phyloP scores from a whole-genome alignment of 2,888 invertebrate genomes.

The Heliconius hortense region DNA sequence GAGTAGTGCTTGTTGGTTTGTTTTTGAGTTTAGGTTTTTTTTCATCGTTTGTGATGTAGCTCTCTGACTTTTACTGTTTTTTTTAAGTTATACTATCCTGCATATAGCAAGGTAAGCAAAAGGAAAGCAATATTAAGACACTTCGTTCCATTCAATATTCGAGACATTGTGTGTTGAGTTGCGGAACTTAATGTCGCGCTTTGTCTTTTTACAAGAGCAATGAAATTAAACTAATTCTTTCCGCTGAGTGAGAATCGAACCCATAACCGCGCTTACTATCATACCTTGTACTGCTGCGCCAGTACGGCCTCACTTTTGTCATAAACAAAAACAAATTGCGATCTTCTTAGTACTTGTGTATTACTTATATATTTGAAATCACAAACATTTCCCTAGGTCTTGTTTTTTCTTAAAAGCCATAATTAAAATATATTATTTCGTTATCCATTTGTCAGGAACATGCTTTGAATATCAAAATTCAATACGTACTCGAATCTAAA shows the following conservation, averaged over 20 bases:
- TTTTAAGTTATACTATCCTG: too few relatives aligned
- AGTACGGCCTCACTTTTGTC: not conserved
- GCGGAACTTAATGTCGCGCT: not conserved
- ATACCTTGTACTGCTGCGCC: not conserved
- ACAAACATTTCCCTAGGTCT: too few relatives aligned
- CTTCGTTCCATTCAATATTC: not conserved
- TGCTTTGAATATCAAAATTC: conserved; percentile 21
- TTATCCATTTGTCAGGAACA: conserved; percentile 9
- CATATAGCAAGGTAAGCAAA: not conserved
- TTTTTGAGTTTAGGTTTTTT: not conserved
- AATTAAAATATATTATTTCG: not conserved
- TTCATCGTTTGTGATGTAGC: not conserved
- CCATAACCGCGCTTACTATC: not conserved
- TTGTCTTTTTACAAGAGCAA: not conserved
- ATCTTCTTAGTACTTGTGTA: too few relatives aligned
- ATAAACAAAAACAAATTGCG: too few relatives aligned
- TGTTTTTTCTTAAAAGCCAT: not conserved
- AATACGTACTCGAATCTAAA: conserved; percentile 17
- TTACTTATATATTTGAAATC: too few relatives aligned
- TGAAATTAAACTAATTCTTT: too few relatives aligned
- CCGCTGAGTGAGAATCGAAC: not conserved
- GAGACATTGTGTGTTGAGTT: not conserved
- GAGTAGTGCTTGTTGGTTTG: not conserved
- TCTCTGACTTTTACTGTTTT: not conserved
- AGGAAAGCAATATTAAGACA: not conserved